A percentile compares a stretch with the other conserved stretches of the same genome.
phyloP scores from a whole-genome alignment of 92 coral and sea anemone genomes.

The Zoanthus gigantus region DNA sequence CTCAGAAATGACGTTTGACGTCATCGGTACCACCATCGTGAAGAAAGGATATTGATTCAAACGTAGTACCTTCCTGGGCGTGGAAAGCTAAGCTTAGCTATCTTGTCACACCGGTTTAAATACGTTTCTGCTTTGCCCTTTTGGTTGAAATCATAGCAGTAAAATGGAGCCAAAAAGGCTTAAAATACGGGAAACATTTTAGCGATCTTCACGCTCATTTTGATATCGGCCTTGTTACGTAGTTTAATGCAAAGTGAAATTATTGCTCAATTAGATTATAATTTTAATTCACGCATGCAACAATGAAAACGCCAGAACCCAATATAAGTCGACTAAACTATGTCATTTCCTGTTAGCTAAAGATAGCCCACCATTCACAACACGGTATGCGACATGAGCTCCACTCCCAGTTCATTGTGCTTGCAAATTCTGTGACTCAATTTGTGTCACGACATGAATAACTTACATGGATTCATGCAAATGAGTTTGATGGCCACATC shows the following conservation, averaged over 20 bases:
- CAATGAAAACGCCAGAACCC: neutral
- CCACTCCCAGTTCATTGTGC: conserved; percentile 12
- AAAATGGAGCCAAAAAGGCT: neutral
- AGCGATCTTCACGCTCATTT: neutral
- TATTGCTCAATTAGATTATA: conserved; percentile 15
- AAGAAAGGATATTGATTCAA: conserved; percentile 9
- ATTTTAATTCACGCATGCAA: conserved; percentile 22
- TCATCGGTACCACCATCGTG: conserved; percentile 12
- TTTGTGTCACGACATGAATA: conserved; percentile 47
- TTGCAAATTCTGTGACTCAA: conserved; percentile 27
- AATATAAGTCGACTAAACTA: conserved; percentile 8
- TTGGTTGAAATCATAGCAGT: too few species aligned
- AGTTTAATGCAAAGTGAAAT: conserved; percentile 1
- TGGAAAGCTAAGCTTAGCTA: neutral
- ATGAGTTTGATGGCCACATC: neutral
- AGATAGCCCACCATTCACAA: conserved; percentile 40
- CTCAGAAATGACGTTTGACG: conserved; percentile 21
- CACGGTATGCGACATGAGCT: neutral
- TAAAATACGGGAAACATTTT: neutral
- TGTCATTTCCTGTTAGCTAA: conserved; percentile 50
- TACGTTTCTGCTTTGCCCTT: neutral
- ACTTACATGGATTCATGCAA: conserved; percentile 14
- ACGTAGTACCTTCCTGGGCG: conserved; percentile 26
- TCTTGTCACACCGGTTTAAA: neutral
- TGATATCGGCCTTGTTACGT: conserved; percentile 26